Evolutionary conservation across 2,113 vertebrate species (phyloP).

Genomic region (Motacilla tschutschensis): DNA sequence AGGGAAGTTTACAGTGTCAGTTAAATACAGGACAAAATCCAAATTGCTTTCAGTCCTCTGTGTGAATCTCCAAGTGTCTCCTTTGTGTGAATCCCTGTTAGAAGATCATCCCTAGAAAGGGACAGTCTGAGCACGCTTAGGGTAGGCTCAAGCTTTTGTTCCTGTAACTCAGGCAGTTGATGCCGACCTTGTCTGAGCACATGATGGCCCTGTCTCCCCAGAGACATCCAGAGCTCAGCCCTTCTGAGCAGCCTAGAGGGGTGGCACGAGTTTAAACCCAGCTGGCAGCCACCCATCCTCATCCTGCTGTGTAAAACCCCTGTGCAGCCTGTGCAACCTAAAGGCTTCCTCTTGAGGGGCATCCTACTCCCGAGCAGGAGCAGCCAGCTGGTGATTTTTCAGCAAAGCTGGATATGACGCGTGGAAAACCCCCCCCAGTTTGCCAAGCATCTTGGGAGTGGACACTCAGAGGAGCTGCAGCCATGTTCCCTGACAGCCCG

Average conservation of each 20-base stretch:
- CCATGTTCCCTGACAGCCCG: neutral
- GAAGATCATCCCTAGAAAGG: neutral
- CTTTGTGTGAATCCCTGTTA: neutral
- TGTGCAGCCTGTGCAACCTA: neutral
- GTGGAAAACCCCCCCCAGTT: neutral
- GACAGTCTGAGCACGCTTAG: rapidly evolving
- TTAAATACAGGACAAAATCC: neutral
- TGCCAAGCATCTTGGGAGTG: neutral
- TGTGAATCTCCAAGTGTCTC: neutral
- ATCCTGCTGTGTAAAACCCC: rapidly evolving
- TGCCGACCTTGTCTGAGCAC: rapidly evolving
- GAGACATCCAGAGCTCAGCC: neutral
- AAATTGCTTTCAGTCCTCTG: neutral
- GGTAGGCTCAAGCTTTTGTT: neutral
- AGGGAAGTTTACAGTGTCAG: neutral
- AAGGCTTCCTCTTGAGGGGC: neutral
- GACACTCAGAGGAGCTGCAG: neutral
- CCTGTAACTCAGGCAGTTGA: neutral
- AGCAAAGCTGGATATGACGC: neutral
- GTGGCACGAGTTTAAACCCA: neutral
- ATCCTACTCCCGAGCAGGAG: neutral
- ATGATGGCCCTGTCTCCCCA: neutral
- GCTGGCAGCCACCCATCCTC: neutral
- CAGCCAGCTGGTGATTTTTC: neutral
- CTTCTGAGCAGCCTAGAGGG: neutral